A percentile compares a stretch with the other conserved stretches of the same genome.
Conservation (phyloP, 2,888 invertebrate species). For the Ptychoptera albimana region DNA sequence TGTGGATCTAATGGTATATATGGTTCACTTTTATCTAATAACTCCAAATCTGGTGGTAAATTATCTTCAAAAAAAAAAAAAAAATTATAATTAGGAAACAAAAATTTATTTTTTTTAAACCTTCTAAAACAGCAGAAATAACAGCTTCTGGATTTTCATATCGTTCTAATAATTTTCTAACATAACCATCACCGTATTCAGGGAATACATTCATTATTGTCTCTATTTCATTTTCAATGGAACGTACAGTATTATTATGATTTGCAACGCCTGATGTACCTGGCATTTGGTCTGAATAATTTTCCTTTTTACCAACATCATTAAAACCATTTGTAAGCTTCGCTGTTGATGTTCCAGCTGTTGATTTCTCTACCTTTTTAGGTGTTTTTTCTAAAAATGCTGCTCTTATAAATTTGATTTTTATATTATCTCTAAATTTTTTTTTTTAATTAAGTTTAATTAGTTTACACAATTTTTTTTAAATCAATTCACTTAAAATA, state of each 20-base stretch:
- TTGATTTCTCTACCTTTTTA: slow-evolving; percentile 1
- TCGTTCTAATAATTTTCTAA: slow-evolving; percentile 56
- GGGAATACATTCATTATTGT: slow-evolving; percentile 46
- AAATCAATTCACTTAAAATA: neutral
- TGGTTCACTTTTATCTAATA: slow-evolving; percentile 37
- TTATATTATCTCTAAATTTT: slow-evolving; percentile 9
- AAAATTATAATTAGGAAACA: neutral
- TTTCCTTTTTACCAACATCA: slow-evolving; percentile 6
- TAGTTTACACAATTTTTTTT: too few species aligned
- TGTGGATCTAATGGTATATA: slow-evolving; percentile 46
- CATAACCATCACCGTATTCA: slow-evolving; percentile 61
- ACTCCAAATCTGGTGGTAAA: slow-evolving; percentile 24
- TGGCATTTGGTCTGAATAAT: slow-evolving; percentile 1
- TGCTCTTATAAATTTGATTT: slow-evolving; percentile 19
- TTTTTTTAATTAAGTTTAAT: neutral
- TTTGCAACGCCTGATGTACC: neutral
- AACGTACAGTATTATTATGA: slow-evolving; percentile 11
- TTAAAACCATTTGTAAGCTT: slow-evolving; percentile 1
- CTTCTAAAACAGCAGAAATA: slow-evolving; percentile 70
- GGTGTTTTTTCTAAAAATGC: slow-evolving; percentile 6
- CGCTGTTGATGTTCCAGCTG: neutral
- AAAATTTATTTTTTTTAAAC: neutral
- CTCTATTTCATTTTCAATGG: slow-evolving; percentile 29
- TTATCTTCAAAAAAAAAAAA: slow-evolving; percentile 13
- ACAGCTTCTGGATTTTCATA: slow-evolving; percentile 61